phyloP scores from a whole-genome alignment of 2,888 invertebrate genomes.

The Stenoptilia bipunctidactyla region DNA sequence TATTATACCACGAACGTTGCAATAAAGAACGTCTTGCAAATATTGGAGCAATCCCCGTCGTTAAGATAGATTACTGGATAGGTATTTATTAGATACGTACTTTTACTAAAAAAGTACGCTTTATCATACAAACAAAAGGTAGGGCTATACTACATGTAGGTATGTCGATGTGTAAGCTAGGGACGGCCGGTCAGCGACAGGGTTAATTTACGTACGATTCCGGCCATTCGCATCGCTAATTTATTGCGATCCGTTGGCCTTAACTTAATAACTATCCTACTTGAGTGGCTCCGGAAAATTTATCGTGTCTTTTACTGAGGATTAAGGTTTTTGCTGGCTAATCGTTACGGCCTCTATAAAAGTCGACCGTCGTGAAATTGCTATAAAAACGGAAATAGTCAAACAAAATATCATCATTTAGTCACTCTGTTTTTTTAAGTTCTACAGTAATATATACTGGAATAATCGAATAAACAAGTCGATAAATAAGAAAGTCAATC shows the following conservation, averaged over 20 bases:
- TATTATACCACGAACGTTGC: constrained; percentile 5
- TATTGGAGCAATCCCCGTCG: neutral
- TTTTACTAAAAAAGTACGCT: no score
- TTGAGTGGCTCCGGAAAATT: constrained; percentile 23
- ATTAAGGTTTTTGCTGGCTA: neutral
- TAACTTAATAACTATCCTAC: constrained; percentile 31
- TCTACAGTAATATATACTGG: no score
- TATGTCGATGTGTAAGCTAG: constrained; percentile 24
- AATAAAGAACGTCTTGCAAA: neutral
- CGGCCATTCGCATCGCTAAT: constrained; percentile 36
- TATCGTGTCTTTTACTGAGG: constrained; percentile 8
- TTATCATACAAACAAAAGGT: neutral
- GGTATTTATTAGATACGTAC: no score
- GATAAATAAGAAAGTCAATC: no score
- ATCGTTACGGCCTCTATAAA: no score
- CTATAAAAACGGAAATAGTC: no score
- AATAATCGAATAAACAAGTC: no score
- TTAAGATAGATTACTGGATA: no score
- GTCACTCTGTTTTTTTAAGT: no score
- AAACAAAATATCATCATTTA: no score
- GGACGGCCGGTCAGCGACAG: constrained; percentile 23
- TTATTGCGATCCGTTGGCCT: constrained; percentile 32
- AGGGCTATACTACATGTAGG: constrained; percentile 12
- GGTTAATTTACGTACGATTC: constrained; percentile 38
- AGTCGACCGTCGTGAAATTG: no score